phyloP scores from a whole-genome alignment of 1,140 invertebrate species.

The Drosophila oshimai region DNA sequence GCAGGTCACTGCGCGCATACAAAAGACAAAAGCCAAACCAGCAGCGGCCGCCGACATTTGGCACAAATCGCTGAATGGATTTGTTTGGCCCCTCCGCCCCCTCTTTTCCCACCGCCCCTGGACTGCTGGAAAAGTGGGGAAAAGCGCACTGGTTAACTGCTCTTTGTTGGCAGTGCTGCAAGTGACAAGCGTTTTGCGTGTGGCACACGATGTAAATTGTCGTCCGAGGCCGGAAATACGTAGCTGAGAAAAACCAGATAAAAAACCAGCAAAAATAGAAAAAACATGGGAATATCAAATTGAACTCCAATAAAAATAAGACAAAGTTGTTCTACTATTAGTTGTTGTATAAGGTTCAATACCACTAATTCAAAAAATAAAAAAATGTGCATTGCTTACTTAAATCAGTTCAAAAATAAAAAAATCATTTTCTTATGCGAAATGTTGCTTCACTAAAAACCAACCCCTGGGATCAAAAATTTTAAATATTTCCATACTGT shows the following conservation, averaged over 20 bases:
- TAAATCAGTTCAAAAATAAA: no score
- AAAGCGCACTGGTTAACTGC: slow-evolving; percentile 1
- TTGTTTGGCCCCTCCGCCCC: slow-evolving; percentile 6
- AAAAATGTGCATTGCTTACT: no score
- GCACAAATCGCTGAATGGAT: slow-evolving; percentile 71
- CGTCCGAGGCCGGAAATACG: slow-evolving; percentile 10
- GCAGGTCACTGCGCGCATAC: slow-evolving; percentile 77
- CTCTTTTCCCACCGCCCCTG: not conserved
- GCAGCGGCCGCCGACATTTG: slow-evolving; percentile 62
- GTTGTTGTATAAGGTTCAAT: no score
- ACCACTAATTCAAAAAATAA: no score
- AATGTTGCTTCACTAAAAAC: no score
- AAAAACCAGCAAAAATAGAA: not conserved
- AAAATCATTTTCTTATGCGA: no score
- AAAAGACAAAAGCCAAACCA: slow-evolving; percentile 67
- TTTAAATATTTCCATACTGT: no score
- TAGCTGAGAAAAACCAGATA: not conserved
- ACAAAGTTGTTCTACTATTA: no score
- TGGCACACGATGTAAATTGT: slow-evolving; percentile 74
- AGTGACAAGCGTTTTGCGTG: slow-evolving; percentile 79
- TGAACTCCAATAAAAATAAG: not conserved
- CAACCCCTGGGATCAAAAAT: no score
- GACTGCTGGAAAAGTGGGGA: not conserved
- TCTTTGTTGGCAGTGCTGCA: slow-evolving; percentile 71
- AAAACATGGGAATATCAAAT: not conserved